A percentile compares a stretch with the other conserved stretches of the same genome.
Evolutionary conservation across 53 echinoderm and acorn worm genomes (phyloP).

Genomic region (Crossaster papposus): DNA sequence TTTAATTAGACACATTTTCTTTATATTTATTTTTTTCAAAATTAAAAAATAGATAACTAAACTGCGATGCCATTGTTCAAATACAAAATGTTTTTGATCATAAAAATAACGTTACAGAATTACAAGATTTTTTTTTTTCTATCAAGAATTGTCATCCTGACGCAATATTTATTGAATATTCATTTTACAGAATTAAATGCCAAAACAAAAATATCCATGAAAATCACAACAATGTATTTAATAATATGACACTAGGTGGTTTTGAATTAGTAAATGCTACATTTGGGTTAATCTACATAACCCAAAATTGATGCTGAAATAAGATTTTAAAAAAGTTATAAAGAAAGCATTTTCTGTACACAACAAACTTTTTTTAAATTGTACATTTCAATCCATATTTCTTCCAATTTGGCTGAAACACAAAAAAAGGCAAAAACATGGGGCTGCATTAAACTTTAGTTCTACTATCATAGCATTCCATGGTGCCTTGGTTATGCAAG

Average conservation of each 20-base stretch:
- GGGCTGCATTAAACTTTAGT: not conserved
- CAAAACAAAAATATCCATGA: conserved; percentile 46
- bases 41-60: no score
- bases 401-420: not conserved
- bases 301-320: not conserved
- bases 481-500: not conserved
- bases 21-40: no score
- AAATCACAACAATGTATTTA: conserved; percentile 43
- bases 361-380: conserved; percentile 22
- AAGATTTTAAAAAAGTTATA: not conserved
- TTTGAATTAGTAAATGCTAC: conserved; percentile 21
- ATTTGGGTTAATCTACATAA: not conserved
- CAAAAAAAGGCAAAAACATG: not conserved
- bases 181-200: conserved; percentile 30
- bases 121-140: not conserved
- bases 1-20: no score
- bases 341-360: conserved; percentile 27
- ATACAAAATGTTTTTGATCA: no score
- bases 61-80: no score
- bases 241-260: conserved; percentile 25
- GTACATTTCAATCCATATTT: conserved; percentile 4
- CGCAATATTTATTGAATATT: conserved; percentile 41
- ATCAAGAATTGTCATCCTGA: conserved; percentile 32
- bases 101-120: not conserved
- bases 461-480: not conserved